phyloP scores from a whole-genome alignment of 2,888 invertebrate genomes.

The Oscheius onirici region DNA sequence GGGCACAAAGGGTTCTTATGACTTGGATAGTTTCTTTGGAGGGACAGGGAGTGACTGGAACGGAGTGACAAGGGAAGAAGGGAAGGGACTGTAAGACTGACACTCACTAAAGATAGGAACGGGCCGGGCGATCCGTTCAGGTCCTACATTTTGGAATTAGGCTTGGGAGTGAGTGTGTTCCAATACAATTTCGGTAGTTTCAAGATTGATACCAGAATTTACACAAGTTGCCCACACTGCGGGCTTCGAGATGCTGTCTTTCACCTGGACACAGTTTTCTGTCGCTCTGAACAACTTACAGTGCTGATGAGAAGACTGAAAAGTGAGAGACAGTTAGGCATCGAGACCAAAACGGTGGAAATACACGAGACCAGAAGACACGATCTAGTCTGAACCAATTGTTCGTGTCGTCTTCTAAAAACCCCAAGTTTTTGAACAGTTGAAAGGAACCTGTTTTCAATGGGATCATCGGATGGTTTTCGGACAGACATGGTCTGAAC shows the following conservation, averaged over 20 bases:
- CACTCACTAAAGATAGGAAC: too few species aligned
- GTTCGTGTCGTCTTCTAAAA: slow-evolving; percentile 14
- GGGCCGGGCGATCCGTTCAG: too few species aligned
- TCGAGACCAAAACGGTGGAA: slow-evolving; percentile 17
- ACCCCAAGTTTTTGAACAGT: background rate
- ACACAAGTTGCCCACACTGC: slow-evolving; percentile 56
- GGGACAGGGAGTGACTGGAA: too few species aligned
- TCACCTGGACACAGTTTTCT: slow-evolving; percentile 36
- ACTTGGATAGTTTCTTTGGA: too few species aligned
- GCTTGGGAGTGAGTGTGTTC: too few species aligned
- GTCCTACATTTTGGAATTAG: too few species aligned
- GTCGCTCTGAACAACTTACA: slow-evolving; percentile 38
- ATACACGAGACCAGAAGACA: slow-evolving; percentile 27
- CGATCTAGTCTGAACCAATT: slow-evolving; percentile 11
- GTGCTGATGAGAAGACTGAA: slow-evolving; percentile 48
- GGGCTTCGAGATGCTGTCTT: slow-evolving; percentile 53
- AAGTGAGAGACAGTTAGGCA: slow-evolving; percentile 23
- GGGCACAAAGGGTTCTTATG: too few species aligned
- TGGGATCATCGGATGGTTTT: slow-evolving; percentile 1
- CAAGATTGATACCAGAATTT: slow-evolving; percentile 57
- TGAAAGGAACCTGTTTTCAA: background rate
- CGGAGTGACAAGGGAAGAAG: too few species aligned
- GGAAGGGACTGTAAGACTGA: too few species aligned
- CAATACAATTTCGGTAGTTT: too few species aligned
- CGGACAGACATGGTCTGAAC: background rate